Conservation (phyloP, 2,113 vertebrate species). For the Sylvia atricapilla region DNA sequence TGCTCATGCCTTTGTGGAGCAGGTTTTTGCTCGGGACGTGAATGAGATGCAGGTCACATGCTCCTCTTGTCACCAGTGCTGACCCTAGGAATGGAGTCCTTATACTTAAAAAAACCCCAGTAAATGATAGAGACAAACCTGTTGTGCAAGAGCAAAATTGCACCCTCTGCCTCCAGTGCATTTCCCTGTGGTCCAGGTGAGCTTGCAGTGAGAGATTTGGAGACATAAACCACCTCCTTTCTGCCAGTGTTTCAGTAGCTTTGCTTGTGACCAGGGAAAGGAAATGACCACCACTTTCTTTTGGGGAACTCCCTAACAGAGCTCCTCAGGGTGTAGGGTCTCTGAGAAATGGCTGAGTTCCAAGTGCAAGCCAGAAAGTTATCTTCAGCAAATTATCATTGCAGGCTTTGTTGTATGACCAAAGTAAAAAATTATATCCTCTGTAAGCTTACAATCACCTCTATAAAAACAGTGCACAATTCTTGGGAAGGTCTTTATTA, state of each 20-base stretch:
- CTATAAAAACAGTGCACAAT: not conserved
- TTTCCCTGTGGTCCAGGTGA: not conserved
- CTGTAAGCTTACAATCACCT: not conserved
- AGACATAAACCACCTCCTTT: not conserved
- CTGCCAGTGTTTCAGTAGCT: not conserved
- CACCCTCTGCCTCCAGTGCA: not conserved
- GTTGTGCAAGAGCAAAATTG: not conserved
- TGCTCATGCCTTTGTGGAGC: not conserved
- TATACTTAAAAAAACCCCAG: accelerated
- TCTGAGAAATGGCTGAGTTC: too few species aligned
- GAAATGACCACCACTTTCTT: not conserved
- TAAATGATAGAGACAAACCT: not conserved
- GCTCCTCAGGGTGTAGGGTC: not conserved
- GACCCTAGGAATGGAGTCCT: not conserved
- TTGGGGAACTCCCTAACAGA: not conserved
- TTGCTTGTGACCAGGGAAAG: not conserved
- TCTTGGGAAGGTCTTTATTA: not conserved
- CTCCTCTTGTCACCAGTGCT: not conserved
- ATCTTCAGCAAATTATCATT: not conserved
- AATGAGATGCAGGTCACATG: not conserved
- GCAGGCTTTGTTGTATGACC: not conserved
- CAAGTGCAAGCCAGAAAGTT: not conserved
- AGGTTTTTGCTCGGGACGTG: not conserved
- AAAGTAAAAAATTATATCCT: not conserved
- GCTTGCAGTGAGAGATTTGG: not conserved